These are phyloP conservation scores for Mustelus asterias DNA, from an alignment of 2,113 vertebrate genomes.

Conservation along the genomic window DNA sequence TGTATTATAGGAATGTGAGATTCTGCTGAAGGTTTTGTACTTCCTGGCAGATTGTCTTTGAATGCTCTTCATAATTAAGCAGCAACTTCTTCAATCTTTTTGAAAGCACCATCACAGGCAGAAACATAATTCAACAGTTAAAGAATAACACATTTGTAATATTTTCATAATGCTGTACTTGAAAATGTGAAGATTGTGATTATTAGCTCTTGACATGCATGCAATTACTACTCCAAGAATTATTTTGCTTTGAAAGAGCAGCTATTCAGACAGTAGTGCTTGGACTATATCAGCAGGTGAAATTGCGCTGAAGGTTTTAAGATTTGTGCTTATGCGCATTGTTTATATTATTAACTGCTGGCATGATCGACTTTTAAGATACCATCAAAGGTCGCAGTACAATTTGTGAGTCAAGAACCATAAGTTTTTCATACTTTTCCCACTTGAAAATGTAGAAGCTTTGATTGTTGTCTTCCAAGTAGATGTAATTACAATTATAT, in stretches of 20 bases:
- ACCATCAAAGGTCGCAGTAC: not conserved
- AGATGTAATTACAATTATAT: not conserved
- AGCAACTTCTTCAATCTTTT: not conserved
- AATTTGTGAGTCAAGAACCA: not conserved
- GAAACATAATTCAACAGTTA: not conserved
- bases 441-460: not conserved
- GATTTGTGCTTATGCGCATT: not conserved
- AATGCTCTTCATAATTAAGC: not conserved
- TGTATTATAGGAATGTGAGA: not conserved
- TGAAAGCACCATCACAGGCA: not conserved
- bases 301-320: not conserved
- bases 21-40: not conserved
- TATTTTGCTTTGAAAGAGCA: not conserved
- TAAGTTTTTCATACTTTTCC: not conserved
- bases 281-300: not conserved
- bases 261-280: not conserved
- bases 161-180: not conserved
- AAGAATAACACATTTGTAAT: constrained; percentile 20
- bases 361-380: not conserved
- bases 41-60: not conserved
- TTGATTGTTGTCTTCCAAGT: not conserved
- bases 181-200: constrained; percentile 1
- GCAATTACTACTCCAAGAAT: not conserved
- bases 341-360: not conserved
- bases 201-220: constrained; percentile 3